Conservation (phyloP, 2,113 vertebrate genomes). For the Melanocharis versteri region DNA sequence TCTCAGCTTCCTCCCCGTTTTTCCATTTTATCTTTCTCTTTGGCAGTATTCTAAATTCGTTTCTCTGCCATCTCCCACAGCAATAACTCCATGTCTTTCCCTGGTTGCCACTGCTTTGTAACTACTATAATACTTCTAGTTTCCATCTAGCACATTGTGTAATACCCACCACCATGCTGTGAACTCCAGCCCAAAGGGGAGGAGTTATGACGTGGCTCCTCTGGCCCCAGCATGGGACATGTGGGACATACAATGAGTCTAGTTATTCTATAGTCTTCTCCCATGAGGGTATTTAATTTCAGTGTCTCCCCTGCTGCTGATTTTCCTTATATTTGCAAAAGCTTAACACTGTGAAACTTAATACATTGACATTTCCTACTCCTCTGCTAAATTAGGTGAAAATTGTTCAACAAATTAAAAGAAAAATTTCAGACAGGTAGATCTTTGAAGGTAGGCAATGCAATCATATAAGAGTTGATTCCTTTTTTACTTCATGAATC, state of each 20-base stretch:
- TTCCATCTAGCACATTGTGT: not conserved
- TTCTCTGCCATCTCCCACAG: not conserved
- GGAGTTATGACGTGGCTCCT: not conserved
- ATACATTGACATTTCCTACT: not conserved
- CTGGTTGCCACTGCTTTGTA: not conserved
- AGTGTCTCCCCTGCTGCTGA: not conserved
- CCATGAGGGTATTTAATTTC: not conserved
- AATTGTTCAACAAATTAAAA: not conserved
- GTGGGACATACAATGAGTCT: not conserved
- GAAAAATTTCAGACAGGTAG: not conserved
- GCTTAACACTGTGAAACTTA: not conserved
- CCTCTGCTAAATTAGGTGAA: not conserved
- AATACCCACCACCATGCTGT: not conserved
- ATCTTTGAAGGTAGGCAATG: not conserved
- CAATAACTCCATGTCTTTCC: not conserved
- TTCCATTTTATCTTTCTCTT: not conserved
- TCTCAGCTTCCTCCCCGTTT: not conserved
- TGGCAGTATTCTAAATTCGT: accelerated
- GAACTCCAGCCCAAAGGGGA: not conserved
- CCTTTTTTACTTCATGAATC: not conserved
- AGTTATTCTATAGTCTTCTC: not conserved
- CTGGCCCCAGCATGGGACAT: not conserved
- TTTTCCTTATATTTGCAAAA: not conserved
- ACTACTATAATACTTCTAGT: not conserved
- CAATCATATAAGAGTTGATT: not conserved